These are phyloP conservation scores for Tinea pellionella DNA, from an alignment of 2,888 invertebrate species.

Conservation along the genomic window DNA sequence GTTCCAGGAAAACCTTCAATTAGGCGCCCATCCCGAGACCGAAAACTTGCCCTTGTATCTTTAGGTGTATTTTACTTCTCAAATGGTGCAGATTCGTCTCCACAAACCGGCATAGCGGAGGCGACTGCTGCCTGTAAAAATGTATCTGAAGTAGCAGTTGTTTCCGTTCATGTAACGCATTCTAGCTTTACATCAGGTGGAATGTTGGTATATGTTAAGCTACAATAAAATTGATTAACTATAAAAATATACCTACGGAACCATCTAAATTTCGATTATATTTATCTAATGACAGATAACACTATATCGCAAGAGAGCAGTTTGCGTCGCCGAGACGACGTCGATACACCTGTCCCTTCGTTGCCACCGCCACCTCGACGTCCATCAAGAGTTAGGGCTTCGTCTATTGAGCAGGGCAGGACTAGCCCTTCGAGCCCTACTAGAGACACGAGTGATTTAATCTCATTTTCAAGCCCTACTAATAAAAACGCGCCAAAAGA, in stretches of 20 bases:
- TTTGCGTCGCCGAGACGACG: slow-evolving; percentile 59
- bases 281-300: slow-evolving; percentile 37
- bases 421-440: slow-evolving; percentile 53
- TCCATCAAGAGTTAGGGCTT: slow-evolving; percentile 32
- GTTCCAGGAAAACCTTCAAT: too few species aligned
- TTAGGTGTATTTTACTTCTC: too few species aligned
- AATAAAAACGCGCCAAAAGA: slow-evolving; percentile 55
- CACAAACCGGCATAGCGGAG: too few species aligned
- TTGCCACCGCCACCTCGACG: slow-evolving; percentile 57
- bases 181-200: too few species aligned
- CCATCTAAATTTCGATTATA: not conserved
- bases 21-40: too few species aligned
- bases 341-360: slow-evolving; percentile 53
- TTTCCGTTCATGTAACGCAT: too few species aligned
- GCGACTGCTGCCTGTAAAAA: too few species aligned
- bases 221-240: too few species aligned
- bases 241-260: not conserved
- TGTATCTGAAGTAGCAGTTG: too few species aligned
- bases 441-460: slow-evolving; percentile 70
- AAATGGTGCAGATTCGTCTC: too few species aligned
- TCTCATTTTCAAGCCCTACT: slow-evolving; percentile 78
- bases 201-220: too few species aligned
- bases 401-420: not conserved
- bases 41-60: too few species aligned
- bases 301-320: slow-evolving; percentile 36